A percentile compares a stretch with the other conserved stretches of the same genome.
These are phyloP conservation scores for Cyphomyrus plagiostoma DNA, from an alignment of 2,113 vertebrate species.

Conservation along the genomic window DNA sequence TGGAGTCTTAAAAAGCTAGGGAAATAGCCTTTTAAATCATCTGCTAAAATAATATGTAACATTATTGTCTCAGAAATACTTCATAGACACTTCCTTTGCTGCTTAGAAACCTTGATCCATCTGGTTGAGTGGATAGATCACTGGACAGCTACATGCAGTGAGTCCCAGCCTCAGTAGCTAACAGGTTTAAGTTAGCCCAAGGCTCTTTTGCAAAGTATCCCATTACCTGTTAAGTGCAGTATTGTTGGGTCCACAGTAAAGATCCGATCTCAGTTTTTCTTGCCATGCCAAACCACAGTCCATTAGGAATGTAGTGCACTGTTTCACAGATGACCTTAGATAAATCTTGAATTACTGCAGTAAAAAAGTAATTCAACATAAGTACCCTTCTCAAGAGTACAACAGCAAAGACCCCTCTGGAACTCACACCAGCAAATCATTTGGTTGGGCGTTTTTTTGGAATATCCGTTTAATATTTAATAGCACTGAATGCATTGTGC, in stretches of 20 bases:
- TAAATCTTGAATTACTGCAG: slow-evolving; percentile 15
- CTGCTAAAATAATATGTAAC: background rate
- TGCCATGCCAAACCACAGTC: slow-evolving; percentile 22
- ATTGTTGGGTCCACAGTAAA: slow-evolving; percentile 8
- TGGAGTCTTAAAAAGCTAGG: background rate
- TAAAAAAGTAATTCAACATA: background rate
- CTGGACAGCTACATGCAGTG: background rate
- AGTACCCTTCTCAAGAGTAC: background rate
- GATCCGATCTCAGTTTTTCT: slow-evolving; percentile 5
- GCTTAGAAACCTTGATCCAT: background rate
- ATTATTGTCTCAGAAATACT: background rate
- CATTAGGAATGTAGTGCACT: slow-evolving; percentile 16
- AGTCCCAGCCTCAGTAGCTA: background rate
- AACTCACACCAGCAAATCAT: slow-evolving; percentile 12
- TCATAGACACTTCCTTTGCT: background rate
- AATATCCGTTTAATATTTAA: background rate
- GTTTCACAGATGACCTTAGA: slow-evolving; percentile 18
- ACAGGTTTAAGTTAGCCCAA: background rate
- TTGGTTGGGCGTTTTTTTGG: background rate
- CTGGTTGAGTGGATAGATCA: background rate
- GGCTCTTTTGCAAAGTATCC: background rate
- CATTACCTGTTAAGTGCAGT: slow-evolving; percentile 6
- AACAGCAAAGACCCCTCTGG: background rate
- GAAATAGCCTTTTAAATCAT: background rate
- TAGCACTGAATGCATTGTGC: slow-evolving; percentile 5